Percentiles rank a stretch among this genome's conserved stretches.
These are phyloP conservation scores for Crenichthys baileyi DNA, from an alignment of 2,797 vertebrate species.

Conservation along the genomic window DNA sequence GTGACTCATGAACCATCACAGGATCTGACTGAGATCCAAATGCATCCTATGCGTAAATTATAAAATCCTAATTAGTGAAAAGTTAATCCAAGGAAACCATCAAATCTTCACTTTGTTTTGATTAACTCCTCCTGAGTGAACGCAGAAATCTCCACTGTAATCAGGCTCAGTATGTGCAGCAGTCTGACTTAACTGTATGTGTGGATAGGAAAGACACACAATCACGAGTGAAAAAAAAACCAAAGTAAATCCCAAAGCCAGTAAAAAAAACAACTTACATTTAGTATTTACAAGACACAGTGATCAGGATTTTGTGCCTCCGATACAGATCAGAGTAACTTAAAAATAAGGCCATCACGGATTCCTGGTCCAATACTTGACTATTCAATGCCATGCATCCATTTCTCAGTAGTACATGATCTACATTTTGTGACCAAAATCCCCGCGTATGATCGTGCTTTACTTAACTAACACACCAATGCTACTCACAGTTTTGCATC, in stretches of 20 bases:
- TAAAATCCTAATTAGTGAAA: neutral
- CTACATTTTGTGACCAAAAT: neutral
- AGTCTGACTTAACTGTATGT: neutral
- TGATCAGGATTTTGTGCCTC: neutral
- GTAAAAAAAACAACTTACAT: neutral
- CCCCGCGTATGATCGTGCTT: too few species aligned
- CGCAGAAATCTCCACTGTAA: neutral
- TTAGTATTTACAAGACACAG: neutral
- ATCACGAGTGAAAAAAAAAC: too few species aligned
- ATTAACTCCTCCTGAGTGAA: neutral
- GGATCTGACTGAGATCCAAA: slow-evolving; percentile 40
- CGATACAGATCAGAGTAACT: neutral
- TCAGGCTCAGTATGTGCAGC: neutral
- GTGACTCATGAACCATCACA: slow-evolving; percentile 51
- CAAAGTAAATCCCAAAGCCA: neutral
- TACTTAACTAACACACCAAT: too few species aligned
- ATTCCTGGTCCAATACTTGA: too few species aligned
- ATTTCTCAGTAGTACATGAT: neutral
- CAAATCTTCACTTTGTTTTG: neutral
- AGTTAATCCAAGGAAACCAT: neutral
- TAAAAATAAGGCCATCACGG: too few species aligned
- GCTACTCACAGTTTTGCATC: too few species aligned
- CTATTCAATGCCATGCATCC: neutral
- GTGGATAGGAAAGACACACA: neutral
- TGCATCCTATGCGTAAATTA: slow-evolving; percentile 12